A percentile compares a stretch with the other conserved stretches of the same genome.
Evolutionary conservation across 2,888 invertebrate genomes (phyloP).

Genomic region (Phlogophora meticulosa): DNA sequence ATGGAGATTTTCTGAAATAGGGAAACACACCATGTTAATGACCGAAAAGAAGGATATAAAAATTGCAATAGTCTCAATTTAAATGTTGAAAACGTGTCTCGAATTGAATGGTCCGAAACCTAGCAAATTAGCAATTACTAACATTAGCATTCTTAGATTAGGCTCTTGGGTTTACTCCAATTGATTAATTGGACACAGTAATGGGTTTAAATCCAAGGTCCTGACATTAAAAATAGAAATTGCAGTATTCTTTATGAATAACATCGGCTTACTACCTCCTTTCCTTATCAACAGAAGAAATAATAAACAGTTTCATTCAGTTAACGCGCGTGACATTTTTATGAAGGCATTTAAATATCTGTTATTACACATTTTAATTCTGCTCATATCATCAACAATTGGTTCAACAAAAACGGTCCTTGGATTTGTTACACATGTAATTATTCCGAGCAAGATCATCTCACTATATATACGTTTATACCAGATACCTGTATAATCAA

Average conservation of each 20-base stretch:
- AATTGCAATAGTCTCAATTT: neutral
- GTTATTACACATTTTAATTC: slow-evolving; percentile 41
- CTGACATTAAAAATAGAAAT: slow-evolving; percentile 17
- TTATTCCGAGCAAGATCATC: slow-evolving; percentile 33
- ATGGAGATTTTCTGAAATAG: slow-evolving; percentile 94
- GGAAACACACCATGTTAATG: slow-evolving; percentile 64
- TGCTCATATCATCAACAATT: slow-evolving; percentile 42
- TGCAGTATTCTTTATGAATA: slow-evolving; percentile 30
- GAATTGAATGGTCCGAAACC: slow-evolving; percentile 7
- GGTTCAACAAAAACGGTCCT: slow-evolving; percentile 45
- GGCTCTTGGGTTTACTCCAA: neutral
- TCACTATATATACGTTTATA: slow-evolving; percentile 10
- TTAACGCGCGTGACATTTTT: slow-evolving; percentile 57
- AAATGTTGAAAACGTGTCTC: neutral
- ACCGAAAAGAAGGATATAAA: neutral
- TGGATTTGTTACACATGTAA: slow-evolving; percentile 50
- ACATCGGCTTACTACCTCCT: slow-evolving; percentile 29
- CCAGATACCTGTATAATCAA: slow-evolving; percentile 39
- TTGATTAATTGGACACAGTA: slow-evolving; percentile 10
- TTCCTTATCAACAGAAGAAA: slow-evolving; percentile 56
- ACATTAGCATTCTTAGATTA: slow-evolving; percentile 10
- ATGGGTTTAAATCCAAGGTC: slow-evolving; percentile 26
- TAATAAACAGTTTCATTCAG: slow-evolving; percentile 55
- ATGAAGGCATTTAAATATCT: slow-evolving; percentile 53
- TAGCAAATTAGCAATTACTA: slow-evolving; percentile 13